A percentile compares a stretch with the other conserved stretches of the same genome.
Conservation (phyloP, 1,140 invertebrate species). For the Oedothorax gibbosus region DNA sequence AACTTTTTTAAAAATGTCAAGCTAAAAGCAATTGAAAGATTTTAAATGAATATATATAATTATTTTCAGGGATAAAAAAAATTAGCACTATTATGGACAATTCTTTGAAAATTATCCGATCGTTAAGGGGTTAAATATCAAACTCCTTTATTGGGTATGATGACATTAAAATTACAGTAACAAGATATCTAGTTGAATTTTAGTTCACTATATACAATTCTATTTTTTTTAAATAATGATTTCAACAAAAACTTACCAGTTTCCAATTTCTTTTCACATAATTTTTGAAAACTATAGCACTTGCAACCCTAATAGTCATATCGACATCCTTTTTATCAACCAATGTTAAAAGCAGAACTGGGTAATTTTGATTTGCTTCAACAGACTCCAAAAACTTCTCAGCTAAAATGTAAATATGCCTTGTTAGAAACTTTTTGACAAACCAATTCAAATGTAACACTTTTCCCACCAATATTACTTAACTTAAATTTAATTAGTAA, state of each 20-base stretch:
- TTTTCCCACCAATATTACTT: not conserved
- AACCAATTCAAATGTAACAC: not conserved
- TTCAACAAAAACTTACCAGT: constrained; percentile 75
- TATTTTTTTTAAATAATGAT: not conserved
- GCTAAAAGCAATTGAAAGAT: too few relatives aligned
- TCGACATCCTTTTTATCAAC: constrained; percentile 83
- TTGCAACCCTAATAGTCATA: constrained; percentile 83
- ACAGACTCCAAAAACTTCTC: constrained; percentile 93
- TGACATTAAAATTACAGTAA: too few relatives aligned
- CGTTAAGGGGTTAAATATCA: too few relatives aligned
- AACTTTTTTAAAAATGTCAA: too few relatives aligned
- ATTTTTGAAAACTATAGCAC: constrained; percentile 96
- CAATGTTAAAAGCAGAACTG: constrained; percentile 84
- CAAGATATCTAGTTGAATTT: too few relatives aligned
- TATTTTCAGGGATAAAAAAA: too few relatives aligned
- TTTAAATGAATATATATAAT: too few relatives aligned
- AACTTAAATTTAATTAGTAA: not conserved
- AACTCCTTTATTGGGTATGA: too few relatives aligned
- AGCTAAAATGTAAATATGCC: constrained; percentile 71
- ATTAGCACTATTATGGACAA: too few relatives aligned
- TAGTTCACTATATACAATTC: too few relatives aligned
- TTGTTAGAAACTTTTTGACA: too few relatives aligned
- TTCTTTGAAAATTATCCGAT: too few relatives aligned
- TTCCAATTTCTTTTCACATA: constrained; percentile 96
- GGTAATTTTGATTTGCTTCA: constrained; percentile 91